phyloP scores from a whole-genome alignment of 2,113 vertebrate species.

The Narcine bancroftii region DNA sequence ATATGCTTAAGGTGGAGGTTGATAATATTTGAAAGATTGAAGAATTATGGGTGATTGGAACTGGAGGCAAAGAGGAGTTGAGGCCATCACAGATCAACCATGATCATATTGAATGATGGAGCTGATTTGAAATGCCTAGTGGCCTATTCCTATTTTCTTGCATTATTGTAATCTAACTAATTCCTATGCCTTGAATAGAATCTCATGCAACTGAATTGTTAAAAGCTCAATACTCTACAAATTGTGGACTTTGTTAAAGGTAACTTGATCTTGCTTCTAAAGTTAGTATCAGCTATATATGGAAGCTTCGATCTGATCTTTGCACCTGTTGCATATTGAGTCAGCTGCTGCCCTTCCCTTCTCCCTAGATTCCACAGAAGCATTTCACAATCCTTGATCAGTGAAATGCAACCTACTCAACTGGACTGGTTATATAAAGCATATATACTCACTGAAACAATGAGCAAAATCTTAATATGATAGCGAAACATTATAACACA shows the following conservation, averaged over 20 bases:
- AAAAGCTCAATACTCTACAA: neutral
- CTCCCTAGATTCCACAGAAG: neutral
- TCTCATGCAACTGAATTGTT: neutral
- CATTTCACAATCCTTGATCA: neutral
- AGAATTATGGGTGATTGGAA: neutral
- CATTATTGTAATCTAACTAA: no score
- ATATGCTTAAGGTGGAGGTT: neutral
- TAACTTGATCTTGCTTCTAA: constrained; percentile 5
- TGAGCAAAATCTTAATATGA: neutral
- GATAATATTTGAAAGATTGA: neutral
- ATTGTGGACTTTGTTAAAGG: no score
- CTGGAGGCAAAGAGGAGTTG: neutral
- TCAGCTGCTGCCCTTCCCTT: neutral
- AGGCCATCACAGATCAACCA: neutral
- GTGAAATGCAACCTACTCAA: neutral
- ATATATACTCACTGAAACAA: neutral
- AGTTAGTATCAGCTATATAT: neutral
- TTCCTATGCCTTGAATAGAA: neutral
- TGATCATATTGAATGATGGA: neutral
- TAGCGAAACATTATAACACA: no score
- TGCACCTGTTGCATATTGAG: neutral
- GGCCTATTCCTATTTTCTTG: neutral
- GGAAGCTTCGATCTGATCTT: neutral
- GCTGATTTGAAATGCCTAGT: neutral
- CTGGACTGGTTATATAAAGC: neutral